A percentile compares a stretch with the other conserved stretches of the same genome.
These are phyloP conservation scores for Cyphomyrus discorhynchus DNA, from an alignment of 2,113 vertebrate species.

Conservation along the genomic window DNA sequence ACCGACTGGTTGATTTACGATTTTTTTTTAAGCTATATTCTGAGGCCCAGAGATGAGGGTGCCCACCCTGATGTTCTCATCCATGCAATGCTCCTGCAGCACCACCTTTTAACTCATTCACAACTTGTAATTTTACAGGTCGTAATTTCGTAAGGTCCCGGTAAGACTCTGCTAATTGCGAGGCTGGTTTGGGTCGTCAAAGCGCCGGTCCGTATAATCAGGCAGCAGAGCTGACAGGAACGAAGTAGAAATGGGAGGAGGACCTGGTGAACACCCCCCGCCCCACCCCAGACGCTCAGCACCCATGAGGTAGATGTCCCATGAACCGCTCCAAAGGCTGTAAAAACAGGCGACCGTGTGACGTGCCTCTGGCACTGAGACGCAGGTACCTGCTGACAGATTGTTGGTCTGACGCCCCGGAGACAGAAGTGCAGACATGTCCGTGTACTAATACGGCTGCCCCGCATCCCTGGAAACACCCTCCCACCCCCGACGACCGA, in stretches of 20 bases:
- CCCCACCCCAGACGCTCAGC: not conserved
- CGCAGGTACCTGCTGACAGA: conserved; percentile 6
- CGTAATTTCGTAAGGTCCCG: not conserved
- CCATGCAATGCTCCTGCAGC: not conserved
- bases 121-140: not conserved
- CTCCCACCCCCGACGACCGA: not conserved
- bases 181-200: not conserved
- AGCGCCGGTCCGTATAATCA: not conserved
- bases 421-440: not conserved
- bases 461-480: not conserved
- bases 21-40: not conserved
- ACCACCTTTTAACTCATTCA: not conserved
- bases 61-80: not conserved
- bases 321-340: not conserved
- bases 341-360: not conserved
- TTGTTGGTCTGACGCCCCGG: not conserved
- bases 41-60: not conserved
- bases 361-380: not conserved
- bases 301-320: not conserved
- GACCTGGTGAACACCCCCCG: not conserved
- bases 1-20: not conserved
- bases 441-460: not conserved
- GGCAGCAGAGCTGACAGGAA: not conserved
- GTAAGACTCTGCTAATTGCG: not conserved
- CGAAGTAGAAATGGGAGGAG: not conserved